Evolutionary conservation across 2,113 vertebrate genomes (phyloP), one percentile per base, ranked within the genome.

Genomic region (Bagarius yarrelli): DNA sequence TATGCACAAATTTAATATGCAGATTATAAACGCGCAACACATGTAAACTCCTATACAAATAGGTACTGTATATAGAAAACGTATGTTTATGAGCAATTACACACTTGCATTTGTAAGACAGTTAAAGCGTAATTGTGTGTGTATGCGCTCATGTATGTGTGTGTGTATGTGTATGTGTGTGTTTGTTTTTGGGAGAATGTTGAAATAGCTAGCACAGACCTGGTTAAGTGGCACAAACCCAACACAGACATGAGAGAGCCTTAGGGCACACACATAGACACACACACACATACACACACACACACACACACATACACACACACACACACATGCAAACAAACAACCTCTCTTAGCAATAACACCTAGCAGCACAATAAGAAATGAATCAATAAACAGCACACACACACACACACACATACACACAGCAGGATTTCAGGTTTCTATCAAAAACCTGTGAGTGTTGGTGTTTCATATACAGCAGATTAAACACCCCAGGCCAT

Each of bases 201-300:
- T 90, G 88, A 91, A 92, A 86, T 90, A 88, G 90, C 90, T 92
- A 93, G 87, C 87, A 87, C 89, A 91, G 91, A 85, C 89, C n/a
- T 76, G 84, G 89, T 90, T 92, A 88, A 87, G 90, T 89, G 90
- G 85, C 83, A 87, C 89, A 89, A 89, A 91, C 90, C 90, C 89
- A 89, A 86, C 81, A 88, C 88, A 91, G 90, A 86, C 86, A 90
- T 88, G 88, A 90, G 83, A 78, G 34, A 87, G 89, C 85, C 89
- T 83, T 78, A 79, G 89, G 87, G 88, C 86, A 79, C 76, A 53
- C 78, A 74, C 57, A 84, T 57, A 34, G 55, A 76, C 55, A 66
- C 81, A 47, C 47, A 80, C 57, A 83, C 36, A 72, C 56, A 79
- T 50, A 60, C 66, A 77, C 76, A 72, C 75, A 71, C 30, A 73